Base-by-base conservation (phyloP, 2,797 vertebrate genomes). In the Diplodus sargus region DNA sequence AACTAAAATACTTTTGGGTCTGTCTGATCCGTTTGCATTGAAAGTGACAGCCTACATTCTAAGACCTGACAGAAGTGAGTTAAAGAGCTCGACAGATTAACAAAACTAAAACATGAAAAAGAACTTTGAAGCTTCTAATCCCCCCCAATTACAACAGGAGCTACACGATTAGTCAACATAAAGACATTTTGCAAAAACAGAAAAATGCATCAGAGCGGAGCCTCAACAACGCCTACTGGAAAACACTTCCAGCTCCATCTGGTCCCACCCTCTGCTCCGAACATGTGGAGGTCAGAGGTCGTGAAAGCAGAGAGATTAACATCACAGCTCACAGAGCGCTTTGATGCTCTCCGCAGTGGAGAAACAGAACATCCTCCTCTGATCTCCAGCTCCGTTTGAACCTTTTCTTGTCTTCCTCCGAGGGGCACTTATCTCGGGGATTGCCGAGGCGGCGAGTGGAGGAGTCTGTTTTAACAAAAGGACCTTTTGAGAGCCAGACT, bases 271-370 rank as follows among this genome's bases (percentile, higher is more conserved):
- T 66, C 34, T 54, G 39, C 75, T 72, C 61, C 57, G 15, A 81
- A 70, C 42, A 28, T 57, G 57, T 70, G 42, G 57, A 76, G 76
- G 81, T 84, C 84, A 87, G 58, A 85, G 86, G 72, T 89, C 84
- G 83, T 74, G 72, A 45, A 78, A 83, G 54, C 67, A 63, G 51
- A 65, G 58, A 71, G 70, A 89, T 84, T 80, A 78, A 82, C 76
- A 76, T 81, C 80, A 72, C 72, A 70, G 80, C 63, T 49, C 64
- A 70, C 51, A 74, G 61, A 77, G 51, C 7, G 12, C 79, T 89
- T 86, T 90, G 78, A 91, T 85, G 86, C 77, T 76, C 59, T 72
- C 70, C 51, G 54, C 74, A 73, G 72, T 49, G 22, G 51, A 78
- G 67, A 74, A 34, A 71, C 78, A 81, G 68, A 43, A 47, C 58